These are phyloP conservation scores for Eleginops maclovinus DNA, from an alignment of 2,113 vertebrate species.

Conservation along the genomic window DNA sequence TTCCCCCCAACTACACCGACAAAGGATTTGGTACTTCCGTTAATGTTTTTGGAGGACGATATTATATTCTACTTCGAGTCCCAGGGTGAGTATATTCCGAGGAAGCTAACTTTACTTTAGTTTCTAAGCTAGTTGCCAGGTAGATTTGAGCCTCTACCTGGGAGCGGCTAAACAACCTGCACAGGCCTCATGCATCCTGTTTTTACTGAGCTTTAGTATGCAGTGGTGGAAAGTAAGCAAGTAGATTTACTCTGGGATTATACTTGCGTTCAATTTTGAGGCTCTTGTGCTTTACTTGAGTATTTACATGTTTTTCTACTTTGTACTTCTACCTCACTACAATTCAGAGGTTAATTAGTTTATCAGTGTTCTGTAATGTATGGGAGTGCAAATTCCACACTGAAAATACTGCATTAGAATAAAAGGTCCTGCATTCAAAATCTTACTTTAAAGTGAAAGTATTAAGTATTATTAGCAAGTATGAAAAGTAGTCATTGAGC, in stretches of 20 bases:
- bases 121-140: conserved; percentile 44
- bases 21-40: conserved; percentile 46
- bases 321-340: too few relatives aligned
- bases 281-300: too few relatives aligned
- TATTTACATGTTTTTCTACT: too few relatives aligned
- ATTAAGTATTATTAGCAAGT: background rate
- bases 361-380: too few relatives aligned
- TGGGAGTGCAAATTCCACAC: too few relatives aligned
- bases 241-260: too few relatives aligned
- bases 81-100: conserved; percentile 56
- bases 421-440: background rate
- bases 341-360: too few relatives aligned
- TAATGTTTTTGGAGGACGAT: conserved; percentile 65
- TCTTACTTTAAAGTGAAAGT: background rate
- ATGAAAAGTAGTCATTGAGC: too few relatives aligned
- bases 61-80: conserved; percentile 29
- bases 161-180: conserved; percentile 57
- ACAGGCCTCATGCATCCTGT: conserved; percentile 40
- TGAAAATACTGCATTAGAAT: background rate
- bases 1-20: background rate
- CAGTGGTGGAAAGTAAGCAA: background rate
- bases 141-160: conserved; percentile 45
- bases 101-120: conserved; percentile 47
- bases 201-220: background rate
- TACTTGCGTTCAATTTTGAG: too few relatives aligned